These are phyloP conservation scores for Schizopygopsis pylzovi DNA, from an alignment of 2,797 vertebrate genomes.

Conservation along the genomic window DNA sequence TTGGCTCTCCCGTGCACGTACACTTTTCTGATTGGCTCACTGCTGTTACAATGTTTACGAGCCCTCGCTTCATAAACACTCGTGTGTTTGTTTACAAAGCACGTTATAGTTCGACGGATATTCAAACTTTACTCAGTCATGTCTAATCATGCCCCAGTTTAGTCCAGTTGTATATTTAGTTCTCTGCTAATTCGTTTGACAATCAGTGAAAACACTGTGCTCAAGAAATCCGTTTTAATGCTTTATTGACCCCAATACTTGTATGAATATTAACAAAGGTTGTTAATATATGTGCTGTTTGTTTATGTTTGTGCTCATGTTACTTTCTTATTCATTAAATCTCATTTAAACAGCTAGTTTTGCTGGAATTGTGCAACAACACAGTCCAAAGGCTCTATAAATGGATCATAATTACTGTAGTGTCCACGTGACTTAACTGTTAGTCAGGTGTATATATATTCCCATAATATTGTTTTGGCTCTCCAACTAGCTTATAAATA, in stretches of 20 bases:
- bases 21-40: slow-evolving; percentile 49
- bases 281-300: background rate
- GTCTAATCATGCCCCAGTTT: background rate
- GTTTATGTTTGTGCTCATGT: background rate
- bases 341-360: background rate
- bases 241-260: background rate
- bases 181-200: background rate
- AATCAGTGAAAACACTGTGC: background rate
- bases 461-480: background rate
- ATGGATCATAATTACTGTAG: background rate
- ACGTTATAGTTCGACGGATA: background rate
- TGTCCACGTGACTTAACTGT: background rate
- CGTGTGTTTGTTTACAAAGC: background rate
- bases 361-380: background rate
- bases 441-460: background rate
- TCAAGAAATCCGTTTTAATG: too few species aligned
- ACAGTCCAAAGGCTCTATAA: background rate
- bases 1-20: slow-evolving; percentile 51
- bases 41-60: slow-evolving; percentile 2
- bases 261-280: background rate
- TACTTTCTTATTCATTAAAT: background rate
- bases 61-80: background rate
- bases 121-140: background rate
- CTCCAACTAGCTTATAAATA: background rate
- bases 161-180: background rate